These are phyloP conservation scores for Cylloceria caligata DNA, from an alignment of 2,888 invertebrate species.

Conservation along the genomic window DNA sequence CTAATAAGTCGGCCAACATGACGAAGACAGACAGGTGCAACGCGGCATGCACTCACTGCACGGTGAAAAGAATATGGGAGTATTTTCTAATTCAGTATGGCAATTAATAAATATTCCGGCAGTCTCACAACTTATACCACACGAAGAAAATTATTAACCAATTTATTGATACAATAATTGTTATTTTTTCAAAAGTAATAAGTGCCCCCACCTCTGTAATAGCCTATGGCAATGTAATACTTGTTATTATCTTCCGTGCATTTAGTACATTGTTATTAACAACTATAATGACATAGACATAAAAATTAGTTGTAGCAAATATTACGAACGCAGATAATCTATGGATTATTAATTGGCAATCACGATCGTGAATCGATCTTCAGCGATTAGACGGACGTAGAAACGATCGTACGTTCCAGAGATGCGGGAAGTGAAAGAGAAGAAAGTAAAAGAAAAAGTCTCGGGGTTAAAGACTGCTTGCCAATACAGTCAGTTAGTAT, in stretches of 20 bases:
- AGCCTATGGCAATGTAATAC: neutral
- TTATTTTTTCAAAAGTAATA: neutral
- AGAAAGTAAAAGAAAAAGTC: constrained; percentile 34
- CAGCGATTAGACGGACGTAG: constrained; percentile 2
- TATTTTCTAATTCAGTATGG: no score
- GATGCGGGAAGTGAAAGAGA: constrained; percentile 43
- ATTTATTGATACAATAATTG: neutral
- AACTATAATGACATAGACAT: neutral
- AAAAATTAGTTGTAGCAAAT: constrained; percentile 7
- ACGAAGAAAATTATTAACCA: neutral
- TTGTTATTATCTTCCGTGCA: neutral
- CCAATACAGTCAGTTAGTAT: constrained; percentile 33
- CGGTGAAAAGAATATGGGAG: no score
- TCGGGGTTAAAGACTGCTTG: constrained; percentile 52
- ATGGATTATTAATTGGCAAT: constrained; percentile 33
- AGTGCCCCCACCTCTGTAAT: neutral
- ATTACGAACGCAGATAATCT: neutral
- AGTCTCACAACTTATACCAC: no score
- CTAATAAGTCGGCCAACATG: constrained; percentile 72
- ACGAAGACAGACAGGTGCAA: constrained; percentile 75
- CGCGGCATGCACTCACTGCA: constrained; percentile 6
- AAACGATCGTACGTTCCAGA: neutral
- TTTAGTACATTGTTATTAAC: neutral
- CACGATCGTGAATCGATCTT: constrained; percentile 38
- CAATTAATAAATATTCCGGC: no score